Evolutionary conservation across 1,140 invertebrate genomes (phyloP).

Genomic region (Bombus balteatus): DNA sequence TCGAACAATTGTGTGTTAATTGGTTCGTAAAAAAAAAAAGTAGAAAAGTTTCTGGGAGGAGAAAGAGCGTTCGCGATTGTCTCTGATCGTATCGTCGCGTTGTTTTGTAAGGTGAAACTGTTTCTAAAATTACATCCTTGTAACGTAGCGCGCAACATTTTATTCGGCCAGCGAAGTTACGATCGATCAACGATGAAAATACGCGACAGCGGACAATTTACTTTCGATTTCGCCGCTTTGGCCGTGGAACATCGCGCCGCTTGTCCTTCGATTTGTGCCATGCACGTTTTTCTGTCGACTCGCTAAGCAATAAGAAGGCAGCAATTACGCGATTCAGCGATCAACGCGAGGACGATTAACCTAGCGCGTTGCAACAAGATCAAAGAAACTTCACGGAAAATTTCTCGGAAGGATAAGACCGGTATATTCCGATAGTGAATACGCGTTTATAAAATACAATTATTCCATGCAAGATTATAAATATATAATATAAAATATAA

Average conservation of each 20-base stretch:
- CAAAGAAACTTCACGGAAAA: not conserved
- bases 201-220: not conserved
- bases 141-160: not conserved
- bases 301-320: not conserved
- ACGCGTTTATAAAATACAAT: too few relatives aligned
- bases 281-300: not conserved
- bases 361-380: too few relatives aligned
- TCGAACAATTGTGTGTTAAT: constrained; percentile 39
- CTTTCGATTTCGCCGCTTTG: constrained; percentile 51
- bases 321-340: not conserved
- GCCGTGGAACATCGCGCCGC: not conserved
- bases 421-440: too few relatives aligned
- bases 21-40: not conserved
- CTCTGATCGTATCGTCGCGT: not conserved
- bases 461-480: too few relatives aligned
- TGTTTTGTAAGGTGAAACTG: constrained; percentile 9
- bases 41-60: not conserved
- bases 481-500: too few relatives aligned
- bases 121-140: not conserved
- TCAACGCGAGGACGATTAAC: not conserved
- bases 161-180: not conserved
- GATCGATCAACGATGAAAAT: constrained; percentile 29
- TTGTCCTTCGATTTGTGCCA: not conserved
- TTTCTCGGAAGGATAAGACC: too few relatives aligned
- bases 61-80: not conserved